A percentile compares a stretch with the other conserved stretches of the same genome.
Evolutionary conservation across 2,113 vertebrate genomes (phyloP).

Genomic region (Tetrao urogallus): DNA sequence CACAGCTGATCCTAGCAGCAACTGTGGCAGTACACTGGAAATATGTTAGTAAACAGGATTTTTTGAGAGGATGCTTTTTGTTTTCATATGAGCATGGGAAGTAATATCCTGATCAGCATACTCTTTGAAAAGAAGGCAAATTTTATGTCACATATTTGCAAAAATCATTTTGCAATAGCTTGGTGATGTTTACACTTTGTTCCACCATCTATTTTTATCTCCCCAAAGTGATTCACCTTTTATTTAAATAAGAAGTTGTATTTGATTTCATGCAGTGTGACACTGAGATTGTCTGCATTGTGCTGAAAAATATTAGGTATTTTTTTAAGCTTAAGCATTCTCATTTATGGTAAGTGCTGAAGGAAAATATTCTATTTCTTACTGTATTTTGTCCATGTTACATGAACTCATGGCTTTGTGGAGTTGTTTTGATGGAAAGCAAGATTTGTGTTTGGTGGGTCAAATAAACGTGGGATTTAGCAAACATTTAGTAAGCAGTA

Average conservation of each 20-base stretch:
- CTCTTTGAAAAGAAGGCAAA: background rate
- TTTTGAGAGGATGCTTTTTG: background rate
- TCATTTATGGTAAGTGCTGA: background rate
- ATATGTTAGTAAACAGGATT: background rate
- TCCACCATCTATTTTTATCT: constrained; percentile 14
- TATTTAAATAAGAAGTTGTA: constrained; percentile 53
- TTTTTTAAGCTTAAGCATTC: background rate
- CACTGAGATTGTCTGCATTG: constrained; percentile 11
- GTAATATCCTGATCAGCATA: background rate
- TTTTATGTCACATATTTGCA: background rate
- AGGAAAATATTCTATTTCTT: constrained; percentile 41
- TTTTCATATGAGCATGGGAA: background rate
- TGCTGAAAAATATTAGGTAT: constrained; percentile 25
- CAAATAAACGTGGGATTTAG: background rate
- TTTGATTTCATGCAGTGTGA: constrained; percentile 5
- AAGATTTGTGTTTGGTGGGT: background rate
- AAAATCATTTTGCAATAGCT: background rate
- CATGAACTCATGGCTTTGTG: background rate
- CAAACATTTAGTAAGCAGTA: background rate
- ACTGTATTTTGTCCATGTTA: background rate
- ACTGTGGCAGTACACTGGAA: background rate
- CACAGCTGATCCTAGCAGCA: constrained; percentile 3
- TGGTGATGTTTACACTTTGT: background rate
- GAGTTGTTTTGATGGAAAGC: constrained; percentile 22
- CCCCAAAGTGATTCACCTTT: constrained; percentile 30